Evolutionary conservation across 2,888 invertebrate species (phyloP).

Genomic region (Pammene aurita): DNA sequence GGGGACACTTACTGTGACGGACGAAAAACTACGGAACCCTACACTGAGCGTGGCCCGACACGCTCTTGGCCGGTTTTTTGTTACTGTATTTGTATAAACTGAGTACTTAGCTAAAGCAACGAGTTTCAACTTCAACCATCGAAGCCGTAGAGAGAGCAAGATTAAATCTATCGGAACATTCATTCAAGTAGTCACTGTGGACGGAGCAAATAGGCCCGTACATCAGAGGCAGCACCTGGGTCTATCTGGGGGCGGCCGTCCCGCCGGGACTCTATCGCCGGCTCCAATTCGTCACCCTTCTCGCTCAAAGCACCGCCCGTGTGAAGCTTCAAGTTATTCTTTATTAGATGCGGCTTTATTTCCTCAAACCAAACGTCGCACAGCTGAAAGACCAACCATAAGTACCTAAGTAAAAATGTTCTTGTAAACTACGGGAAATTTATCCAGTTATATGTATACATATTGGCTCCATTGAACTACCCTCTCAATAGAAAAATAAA

Average conservation of each 20-base stretch:
- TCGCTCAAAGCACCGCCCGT: constrained; percentile 51
- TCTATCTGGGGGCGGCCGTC: constrained; percentile 62
- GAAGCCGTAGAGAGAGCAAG: too few species aligned
- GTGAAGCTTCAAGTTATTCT: constrained; percentile 75
- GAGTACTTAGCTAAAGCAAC: neutral
- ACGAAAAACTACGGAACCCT: too few species aligned
- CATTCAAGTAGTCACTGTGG: neutral
- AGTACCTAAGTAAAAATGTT: neutral
- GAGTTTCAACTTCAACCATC: too few species aligned
- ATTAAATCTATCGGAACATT: neutral
- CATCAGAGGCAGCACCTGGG: constrained; percentile 78
- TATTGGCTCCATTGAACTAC: too few species aligned
- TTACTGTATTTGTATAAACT: too few species aligned
- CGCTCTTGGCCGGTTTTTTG: too few species aligned
- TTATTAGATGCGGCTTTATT: constrained; percentile 73
- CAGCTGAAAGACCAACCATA: constrained; percentile 56
- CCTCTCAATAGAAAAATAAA: neutral
- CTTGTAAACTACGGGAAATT: neutral
- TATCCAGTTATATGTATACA: too few species aligned
- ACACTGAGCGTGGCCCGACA: too few species aligned
- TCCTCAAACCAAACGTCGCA: constrained; percentile 80
- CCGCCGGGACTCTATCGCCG: constrained; percentile 33
- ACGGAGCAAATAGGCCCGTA: constrained; percentile 57
- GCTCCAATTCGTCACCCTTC: constrained; percentile 37
- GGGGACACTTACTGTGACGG: too few species aligned